Conservation (phyloP, 2,888 invertebrate genomes). For the Latheticus oryzae region DNA sequence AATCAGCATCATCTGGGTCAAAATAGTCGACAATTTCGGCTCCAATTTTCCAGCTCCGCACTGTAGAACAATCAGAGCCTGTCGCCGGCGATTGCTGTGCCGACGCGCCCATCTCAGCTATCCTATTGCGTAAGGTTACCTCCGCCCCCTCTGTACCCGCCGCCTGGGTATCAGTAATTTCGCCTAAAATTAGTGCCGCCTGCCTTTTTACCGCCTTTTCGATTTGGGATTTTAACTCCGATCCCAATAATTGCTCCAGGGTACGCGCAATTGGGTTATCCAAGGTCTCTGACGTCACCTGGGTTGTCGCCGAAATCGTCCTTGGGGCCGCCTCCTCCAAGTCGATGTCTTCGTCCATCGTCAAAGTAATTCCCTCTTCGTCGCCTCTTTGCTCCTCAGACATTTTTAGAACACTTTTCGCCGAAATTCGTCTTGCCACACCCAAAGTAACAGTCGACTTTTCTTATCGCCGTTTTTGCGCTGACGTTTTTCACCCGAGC, state of each 20-base stretch:
- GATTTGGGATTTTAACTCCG: background rate
- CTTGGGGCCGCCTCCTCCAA: no score
- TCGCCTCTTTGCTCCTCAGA: background rate
- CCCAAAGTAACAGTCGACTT: no score
- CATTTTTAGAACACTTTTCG: constrained; percentile 1
- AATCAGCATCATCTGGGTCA: constrained; percentile 43
- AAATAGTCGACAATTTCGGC: constrained; percentile 42
- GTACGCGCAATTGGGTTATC: background rate
- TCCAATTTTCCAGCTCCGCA: no score
- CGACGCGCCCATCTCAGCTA: no score
- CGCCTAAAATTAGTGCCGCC: constrained; percentile 1
- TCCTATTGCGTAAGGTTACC: no score
- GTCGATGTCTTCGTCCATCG: background rate
- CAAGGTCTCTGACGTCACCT: background rate
- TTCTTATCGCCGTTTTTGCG: no score
- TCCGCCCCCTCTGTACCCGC: no score
- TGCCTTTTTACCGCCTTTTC: background rate
- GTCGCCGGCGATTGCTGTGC: no score
- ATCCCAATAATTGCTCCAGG: background rate
- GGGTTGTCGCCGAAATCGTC: background rate
- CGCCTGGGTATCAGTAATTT: background rate
- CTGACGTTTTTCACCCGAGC: no score
- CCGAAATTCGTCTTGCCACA: no score
- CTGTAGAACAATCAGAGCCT: no score
- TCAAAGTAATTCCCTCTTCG: background rate